Evolutionary conservation across 2,888 invertebrate genomes (phyloP).

Genomic region (Xestobium rufovillosum): DNA sequence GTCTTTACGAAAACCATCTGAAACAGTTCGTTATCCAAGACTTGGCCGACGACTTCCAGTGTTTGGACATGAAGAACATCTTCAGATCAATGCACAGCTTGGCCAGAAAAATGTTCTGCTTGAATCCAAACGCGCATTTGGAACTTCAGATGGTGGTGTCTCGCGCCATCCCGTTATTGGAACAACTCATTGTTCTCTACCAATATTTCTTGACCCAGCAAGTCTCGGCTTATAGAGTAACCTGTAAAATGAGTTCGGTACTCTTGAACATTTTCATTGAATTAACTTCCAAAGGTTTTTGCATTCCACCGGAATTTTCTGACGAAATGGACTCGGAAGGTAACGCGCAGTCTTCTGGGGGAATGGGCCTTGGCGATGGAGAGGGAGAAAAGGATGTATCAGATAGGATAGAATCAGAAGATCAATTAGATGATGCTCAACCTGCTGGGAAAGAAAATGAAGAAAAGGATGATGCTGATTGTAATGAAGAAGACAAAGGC

Average conservation of each 20-base stretch:
- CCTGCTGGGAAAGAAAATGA: conserved; percentile 70
- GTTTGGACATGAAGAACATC: conserved; percentile 49
- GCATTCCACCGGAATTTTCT: conserved; percentile 78
- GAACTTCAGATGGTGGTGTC: conserved; percentile 25
- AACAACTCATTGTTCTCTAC: conserved; percentile 66
- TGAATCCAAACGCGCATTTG: conserved; percentile 32
- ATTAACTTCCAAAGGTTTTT: conserved; percentile 76
- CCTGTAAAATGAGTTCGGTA: conserved; percentile 76
- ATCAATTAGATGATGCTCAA: conserved; percentile 86
- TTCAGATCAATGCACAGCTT: conserved; percentile 32
- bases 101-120: conserved; percentile 42
- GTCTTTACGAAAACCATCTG: conserved; percentile 57
- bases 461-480: conserved; percentile 62
- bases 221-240: conserved; percentile 68
- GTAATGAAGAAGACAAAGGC: conserved; percentile 83
- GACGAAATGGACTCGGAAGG: conserved; percentile 59
- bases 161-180: conserved; percentile 58
- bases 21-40: conserved; percentile 58
- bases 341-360: conserved; percentile 49
- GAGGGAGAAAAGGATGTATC: conserved; percentile 93
- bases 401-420: conserved; percentile 79
- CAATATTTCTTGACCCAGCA: conserved; percentile 76
- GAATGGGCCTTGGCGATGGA: conserved; percentile 89
- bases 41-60: conserved; percentile 52
- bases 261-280: conserved; percentile 80